A percentile compares a stretch with the other conserved stretches of the same genome.
These are phyloP conservation scores for Panagrolaimus sp. DNA, from an alignment of 1,140 invertebrate genomes.

Conservation along the genomic window DNA sequence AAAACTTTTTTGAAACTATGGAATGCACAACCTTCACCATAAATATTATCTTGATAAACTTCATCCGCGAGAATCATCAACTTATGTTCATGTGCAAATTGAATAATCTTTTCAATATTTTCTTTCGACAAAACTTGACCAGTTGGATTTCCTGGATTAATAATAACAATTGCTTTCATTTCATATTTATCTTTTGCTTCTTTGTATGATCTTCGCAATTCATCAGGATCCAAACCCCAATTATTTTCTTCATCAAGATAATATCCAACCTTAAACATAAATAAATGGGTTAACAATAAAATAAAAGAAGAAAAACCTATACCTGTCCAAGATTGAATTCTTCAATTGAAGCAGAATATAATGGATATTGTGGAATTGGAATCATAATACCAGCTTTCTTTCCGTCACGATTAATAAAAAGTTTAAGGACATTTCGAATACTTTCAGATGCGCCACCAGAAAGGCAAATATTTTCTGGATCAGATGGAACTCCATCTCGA, in stretches of 20 bases:
- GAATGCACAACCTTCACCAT: constrained; percentile 78
- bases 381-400: constrained; percentile 79
- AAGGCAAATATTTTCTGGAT: constrained; percentile 77
- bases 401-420: constrained; percentile 66
- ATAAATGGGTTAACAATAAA: no score
- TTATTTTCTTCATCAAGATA: constrained; percentile 82
- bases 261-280: constrained; percentile 69
- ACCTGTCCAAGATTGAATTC: constrained; percentile 76
- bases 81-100: constrained; percentile 80
- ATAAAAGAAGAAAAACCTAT: no score
- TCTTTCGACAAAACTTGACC: constrained; percentile 79
- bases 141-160: constrained; percentile 97
- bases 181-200: constrained; percentile 70
- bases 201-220: constrained; percentile 73
- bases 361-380: constrained; percentile 94
- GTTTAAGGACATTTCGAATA: constrained; percentile 74
- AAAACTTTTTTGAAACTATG: constrained; percentile 90
- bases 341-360: constrained; percentile 88
- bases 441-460: constrained; percentile 83
- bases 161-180: constrained; percentile 82
- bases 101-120: constrained; percentile 86
- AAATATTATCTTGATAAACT: constrained; percentile 88
- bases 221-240: constrained; percentile 76
- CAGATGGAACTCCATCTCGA: constrained; percentile 73
- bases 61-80: constrained; percentile 90